phyloP scores from a whole-genome alignment of 2,797 vertebrate genomes.

The Parambassis ranga region DNA sequence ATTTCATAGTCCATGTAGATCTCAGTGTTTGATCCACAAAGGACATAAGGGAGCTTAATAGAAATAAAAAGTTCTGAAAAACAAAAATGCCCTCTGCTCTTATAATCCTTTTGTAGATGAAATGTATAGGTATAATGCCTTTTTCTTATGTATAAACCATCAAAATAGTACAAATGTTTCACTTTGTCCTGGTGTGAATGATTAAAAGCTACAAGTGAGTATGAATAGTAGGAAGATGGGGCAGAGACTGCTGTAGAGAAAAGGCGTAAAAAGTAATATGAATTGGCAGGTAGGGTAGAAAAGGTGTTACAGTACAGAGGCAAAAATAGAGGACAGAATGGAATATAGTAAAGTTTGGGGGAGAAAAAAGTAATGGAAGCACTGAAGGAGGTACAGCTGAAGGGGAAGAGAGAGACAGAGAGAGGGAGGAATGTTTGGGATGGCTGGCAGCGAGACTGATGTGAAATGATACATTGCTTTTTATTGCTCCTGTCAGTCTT shows the following conservation, averaged over 20 bases:
- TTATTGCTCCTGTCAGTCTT: conserved; percentile 72
- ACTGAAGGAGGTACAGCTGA: conserved; percentile 11
- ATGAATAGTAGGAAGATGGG: not conserved
- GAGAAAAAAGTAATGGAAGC: conserved; percentile 4
- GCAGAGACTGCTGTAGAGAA: not conserved
- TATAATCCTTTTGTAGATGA: not conserved
- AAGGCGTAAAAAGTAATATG: conserved; percentile 11
- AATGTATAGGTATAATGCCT: not conserved
- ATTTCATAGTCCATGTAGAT: conserved; percentile 31
- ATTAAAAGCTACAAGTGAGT: conserved; percentile 3
- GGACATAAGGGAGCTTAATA: not conserved
- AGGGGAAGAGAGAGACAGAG: not conserved
- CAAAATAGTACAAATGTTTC: conserved; percentile 6
- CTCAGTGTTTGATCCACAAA: conserved; percentile 17
- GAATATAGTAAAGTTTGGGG: not conserved
- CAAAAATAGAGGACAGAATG: not conserved
- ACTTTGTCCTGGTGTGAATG: conserved; percentile 9
- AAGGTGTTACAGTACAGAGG: not conserved
- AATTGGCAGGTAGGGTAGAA: conserved; percentile 15
- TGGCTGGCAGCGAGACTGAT: conserved; percentile 37
- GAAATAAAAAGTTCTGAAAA: not conserved
- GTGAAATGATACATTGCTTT: conserved; percentile 62
- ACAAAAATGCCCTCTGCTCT: not conserved
- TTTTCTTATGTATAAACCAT: conserved; percentile 8
- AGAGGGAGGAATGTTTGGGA: conserved; percentile 12